Base-by-base conservation (phyloP, 2,888 invertebrate species). In the Pomacea canaliculata region DNA sequence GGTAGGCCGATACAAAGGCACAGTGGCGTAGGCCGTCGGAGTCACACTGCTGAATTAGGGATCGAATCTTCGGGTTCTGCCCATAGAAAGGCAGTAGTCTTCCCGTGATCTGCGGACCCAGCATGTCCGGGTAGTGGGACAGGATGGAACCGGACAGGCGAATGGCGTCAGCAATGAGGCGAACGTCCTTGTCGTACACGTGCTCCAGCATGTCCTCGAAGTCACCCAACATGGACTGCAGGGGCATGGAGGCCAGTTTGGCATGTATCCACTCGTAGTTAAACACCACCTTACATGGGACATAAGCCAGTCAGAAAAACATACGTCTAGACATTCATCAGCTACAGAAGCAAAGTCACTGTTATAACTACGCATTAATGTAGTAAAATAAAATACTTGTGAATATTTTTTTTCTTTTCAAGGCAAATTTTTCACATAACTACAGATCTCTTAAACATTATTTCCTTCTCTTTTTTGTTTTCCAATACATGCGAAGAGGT, bases 181-280 rank as follows among this genome's bases (percentile, higher is more conserved):
- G 88, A 16, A 89, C 88, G 78, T 91, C 90, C 73, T 89, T 89
- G 81, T 91, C 89, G 75, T 85, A 87, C 23, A 86, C 85, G 71
- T 86, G 83, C 37, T 86, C 84, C 23, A 91, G 85, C 16, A 97
- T 95, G 89, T 99, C 98, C 91, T 99, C 98, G 87, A 97, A 98
- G 91, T 99, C 99, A 9, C 96, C 95, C 12, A 99, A 92, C 0
- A 98, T 95, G 0, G 97, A 95, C 91, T 98, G 98, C 19, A 99
- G 92, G 0, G 99, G 98, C 89, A 98, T 98, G 86, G 97, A 96
- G 83, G 95, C 95, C 0, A 98, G 92, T 89, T 99, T 99, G 0
- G 98, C 97, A 89, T 98, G 97, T 0, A 99, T 92, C 97, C 98
- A 99, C 87, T 97, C 95, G 90, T 98, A 99, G 91, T 98, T 98